These are phyloP conservation scores for Caenorhabditis sp. DNA, from an alignment of 2,888 invertebrate genomes.

Conservation along the genomic window DNA sequence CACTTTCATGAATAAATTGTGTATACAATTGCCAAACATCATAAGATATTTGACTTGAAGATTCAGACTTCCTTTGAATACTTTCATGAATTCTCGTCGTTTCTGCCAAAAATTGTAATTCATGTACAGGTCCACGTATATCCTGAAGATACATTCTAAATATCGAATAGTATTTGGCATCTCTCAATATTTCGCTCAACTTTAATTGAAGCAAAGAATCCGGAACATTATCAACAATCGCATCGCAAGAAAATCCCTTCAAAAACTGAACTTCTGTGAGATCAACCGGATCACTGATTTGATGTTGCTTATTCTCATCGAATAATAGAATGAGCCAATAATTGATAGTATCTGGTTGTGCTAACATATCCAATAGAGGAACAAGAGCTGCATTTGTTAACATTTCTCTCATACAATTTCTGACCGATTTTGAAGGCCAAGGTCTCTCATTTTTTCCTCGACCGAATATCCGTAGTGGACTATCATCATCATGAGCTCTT, in stretches of 20 bases:
- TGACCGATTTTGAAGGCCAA: conserved; percentile 65
- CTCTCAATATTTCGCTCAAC: conserved; percentile 61
- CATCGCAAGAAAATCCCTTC: conserved; percentile 42
- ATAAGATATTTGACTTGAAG: conserved; percentile 47
- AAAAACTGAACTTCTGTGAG: conserved; percentile 40
- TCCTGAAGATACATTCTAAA: conserved; percentile 68
- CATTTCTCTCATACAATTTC: conserved; percentile 66
- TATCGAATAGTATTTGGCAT: conserved; percentile 59
- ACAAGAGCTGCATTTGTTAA: conserved; percentile 60
- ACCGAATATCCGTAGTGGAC: conserved; percentile 31
- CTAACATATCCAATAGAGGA: conserved; percentile 63
- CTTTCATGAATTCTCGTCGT: conserved; percentile 60
- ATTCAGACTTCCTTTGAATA: conserved; percentile 52
- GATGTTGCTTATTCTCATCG: conserved; percentile 20
- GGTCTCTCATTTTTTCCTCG: conserved; percentile 28
- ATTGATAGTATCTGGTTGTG: conserved; percentile 69
- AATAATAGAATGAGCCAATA: conserved; percentile 58
- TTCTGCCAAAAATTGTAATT: conserved; percentile 63
- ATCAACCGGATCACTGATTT: conserved; percentile 9
- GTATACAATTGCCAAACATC: conserved; percentile 67
- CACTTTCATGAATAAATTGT: conserved; percentile 61
- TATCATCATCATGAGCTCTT: conserved; percentile 54
- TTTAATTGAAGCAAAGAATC: conserved; percentile 66
- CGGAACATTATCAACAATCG: conserved; percentile 42
- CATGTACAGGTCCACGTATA: conserved; percentile 61